phyloP scores from a whole-genome alignment of 2,113 vertebrate species.

The Macquaria ambigua region DNA sequence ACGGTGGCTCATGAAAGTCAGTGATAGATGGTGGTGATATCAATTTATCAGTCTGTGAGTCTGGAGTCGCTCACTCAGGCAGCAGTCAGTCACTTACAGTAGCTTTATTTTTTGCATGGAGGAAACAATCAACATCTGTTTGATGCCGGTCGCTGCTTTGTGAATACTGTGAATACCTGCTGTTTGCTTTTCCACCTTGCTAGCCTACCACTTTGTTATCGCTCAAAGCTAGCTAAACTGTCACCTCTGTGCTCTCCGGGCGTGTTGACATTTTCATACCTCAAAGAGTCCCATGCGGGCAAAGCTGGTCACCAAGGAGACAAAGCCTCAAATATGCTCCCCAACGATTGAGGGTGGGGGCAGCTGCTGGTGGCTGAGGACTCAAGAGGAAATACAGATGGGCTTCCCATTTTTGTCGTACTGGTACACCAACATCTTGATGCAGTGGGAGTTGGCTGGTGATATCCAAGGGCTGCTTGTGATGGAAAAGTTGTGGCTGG shows the following conservation, averaged over 20 bases:
- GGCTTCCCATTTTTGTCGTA: constrained; percentile 97
- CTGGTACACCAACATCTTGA: constrained; percentile 98
- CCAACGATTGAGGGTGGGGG: constrained; percentile 24
- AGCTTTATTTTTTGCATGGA: constrained; percentile 63
- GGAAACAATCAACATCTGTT: constrained; percentile 54
- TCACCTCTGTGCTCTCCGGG: constrained; percentile 36
- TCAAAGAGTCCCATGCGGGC: constrained; percentile 60
- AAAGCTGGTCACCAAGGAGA: constrained; percentile 62
- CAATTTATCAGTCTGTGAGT: constrained; percentile 39
- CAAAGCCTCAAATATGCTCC: constrained; percentile 43
- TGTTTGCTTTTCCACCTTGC: constrained; percentile 54
- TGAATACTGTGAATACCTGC: constrained; percentile 49
- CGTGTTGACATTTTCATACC: constrained; percentile 73
- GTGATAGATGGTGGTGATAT: constrained; percentile 28
- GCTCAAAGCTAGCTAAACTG: constrained; percentile 50
- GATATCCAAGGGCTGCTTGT: constrained; percentile 99
- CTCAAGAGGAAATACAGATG: constrained; percentile 94
- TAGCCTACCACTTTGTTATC: constrained; percentile 40
- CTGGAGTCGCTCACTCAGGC: constrained; percentile 3
- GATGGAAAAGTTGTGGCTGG: constrained; percentile 97
- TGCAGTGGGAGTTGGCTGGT: constrained; percentile 97
- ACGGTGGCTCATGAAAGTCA: constrained; percentile 53
- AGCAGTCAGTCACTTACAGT: constrained; percentile 39
- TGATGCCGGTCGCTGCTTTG: constrained; percentile 51
- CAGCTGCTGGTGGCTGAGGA: constrained; percentile 29